These are phyloP conservation scores for Pseudorhombus dupliciocellatus DNA, from an alignment of 2,113 vertebrate genomes.

Conservation along the genomic window DNA sequence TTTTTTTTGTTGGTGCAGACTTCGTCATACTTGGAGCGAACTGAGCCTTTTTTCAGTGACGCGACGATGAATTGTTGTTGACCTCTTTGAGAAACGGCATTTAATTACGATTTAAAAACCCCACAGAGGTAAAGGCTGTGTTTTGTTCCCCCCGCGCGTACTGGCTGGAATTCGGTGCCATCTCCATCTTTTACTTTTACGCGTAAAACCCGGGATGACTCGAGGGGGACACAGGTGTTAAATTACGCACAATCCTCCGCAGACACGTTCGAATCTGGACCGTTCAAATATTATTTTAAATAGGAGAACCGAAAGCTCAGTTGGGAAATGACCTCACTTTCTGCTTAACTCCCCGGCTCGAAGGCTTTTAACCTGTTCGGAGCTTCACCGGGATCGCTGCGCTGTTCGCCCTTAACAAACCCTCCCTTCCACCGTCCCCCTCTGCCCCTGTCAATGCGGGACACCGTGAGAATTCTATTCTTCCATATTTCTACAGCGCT, in stretches of 20 bases:
- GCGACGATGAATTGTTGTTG: not conserved
- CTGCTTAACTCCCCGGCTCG: constrained; percentile 38
- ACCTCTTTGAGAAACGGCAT: not conserved
- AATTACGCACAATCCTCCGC: not conserved
- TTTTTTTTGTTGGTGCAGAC: constrained; percentile 5
- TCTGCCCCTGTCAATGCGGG: not conserved
- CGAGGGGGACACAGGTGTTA: constrained; percentile 39
- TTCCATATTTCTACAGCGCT: not conserved
- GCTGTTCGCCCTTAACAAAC: not conserved
- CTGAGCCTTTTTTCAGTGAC: not conserved
- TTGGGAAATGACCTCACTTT: constrained; percentile 66
- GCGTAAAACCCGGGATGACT: constrained; percentile 8
- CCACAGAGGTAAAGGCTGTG: accelerated
- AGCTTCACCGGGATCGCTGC: constrained; percentile 8
- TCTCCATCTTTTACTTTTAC: constrained; percentile 34
- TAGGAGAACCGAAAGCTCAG: constrained; percentile 26
- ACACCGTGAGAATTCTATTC: too few relatives aligned
- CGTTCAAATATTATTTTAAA: constrained; percentile 6
- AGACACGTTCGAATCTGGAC: constrained; percentile 1
- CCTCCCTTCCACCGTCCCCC: not conserved
- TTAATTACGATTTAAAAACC: not conserved
- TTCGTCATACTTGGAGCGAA: constrained; percentile 1
- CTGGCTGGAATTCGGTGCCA: not conserved
- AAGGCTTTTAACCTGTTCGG: constrained; percentile 29
- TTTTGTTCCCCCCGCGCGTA: not conserved